phyloP scores from a whole-genome alignment of 1,140 invertebrate genomes.

The Ceratina calcarata region DNA sequence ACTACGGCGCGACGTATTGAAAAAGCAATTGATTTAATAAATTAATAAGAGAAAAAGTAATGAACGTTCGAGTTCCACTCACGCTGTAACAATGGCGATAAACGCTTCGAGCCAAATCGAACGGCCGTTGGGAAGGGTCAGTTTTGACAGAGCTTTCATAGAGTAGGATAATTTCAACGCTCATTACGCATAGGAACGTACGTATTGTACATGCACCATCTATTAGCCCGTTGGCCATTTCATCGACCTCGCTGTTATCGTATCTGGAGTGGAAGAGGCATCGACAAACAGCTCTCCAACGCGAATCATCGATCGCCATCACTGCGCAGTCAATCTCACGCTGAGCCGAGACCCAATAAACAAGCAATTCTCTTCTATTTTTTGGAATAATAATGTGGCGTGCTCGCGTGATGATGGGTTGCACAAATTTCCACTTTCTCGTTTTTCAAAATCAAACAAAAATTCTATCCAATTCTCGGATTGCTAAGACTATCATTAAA shows the following conservation, averaged over 20 bases:
- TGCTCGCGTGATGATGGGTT: too few species aligned
- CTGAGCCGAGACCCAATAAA: not conserved
- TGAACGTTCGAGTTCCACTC: too few species aligned
- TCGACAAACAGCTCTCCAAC: not conserved
- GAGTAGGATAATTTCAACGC: not conserved
- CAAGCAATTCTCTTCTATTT: not conserved
- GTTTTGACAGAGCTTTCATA: not conserved
- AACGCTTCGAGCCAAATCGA: not conserved
- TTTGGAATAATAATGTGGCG: not conserved
- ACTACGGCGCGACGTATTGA: not conserved
- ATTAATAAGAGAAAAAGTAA: not conserved
- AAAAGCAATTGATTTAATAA: too few species aligned
- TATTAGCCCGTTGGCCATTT: not conserved
- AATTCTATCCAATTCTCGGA: too few species aligned
- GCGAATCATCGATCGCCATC: slow-evolving; percentile 17
- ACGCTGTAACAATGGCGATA: not conserved
- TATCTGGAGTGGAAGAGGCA: slow-evolving; percentile 32
- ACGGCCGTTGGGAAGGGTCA: not conserved
- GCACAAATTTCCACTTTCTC: too few species aligned
- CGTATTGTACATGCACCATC: not conserved
- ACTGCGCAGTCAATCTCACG: not conserved
- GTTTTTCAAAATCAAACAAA: too few species aligned
- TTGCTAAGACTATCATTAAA: too few species aligned
- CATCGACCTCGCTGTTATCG: slow-evolving; percentile 15
- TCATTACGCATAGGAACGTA: not conserved